Percentiles rank a stretch among this genome's conserved stretches.
Conservation (phyloP, 2,888 invertebrate species). For the Mimas tiliae region DNA sequence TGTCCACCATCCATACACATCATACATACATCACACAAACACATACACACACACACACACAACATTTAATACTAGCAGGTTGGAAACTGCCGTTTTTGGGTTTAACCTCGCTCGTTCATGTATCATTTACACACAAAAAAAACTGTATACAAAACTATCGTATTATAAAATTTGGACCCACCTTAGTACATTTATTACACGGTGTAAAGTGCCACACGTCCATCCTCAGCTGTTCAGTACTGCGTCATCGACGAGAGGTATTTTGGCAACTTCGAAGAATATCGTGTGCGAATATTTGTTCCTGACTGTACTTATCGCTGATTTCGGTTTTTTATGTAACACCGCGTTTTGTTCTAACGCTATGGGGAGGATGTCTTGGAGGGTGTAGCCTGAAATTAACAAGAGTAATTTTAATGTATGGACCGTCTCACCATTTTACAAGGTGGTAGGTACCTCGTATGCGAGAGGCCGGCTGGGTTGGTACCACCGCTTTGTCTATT, state of each 20-base stretch:
- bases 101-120: constrained; percentile 29
- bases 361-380: constrained; percentile 89
- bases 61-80: constrained; percentile 18
- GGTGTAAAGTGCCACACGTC: constrained; percentile 59
- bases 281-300: constrained; percentile 98
- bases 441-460: no score
- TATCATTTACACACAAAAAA: constrained; percentile 15
- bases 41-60: neutral
- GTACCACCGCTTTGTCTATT: no score
- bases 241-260: constrained; percentile 84
- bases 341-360: constrained; percentile 90
- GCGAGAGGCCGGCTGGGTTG: no score
- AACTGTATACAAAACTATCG: constrained; percentile 22
- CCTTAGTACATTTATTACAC: constrained; percentile 59
- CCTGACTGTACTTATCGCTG: constrained; percentile 92
- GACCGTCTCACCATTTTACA: no score
- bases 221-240: constrained; percentile 66
- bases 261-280: constrained; percentile 96
- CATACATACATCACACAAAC: constrained; percentile 9
- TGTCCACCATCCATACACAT: neutral
- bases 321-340: constrained; percentile 90
- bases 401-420: neutral
- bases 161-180: constrained; percentile 64
- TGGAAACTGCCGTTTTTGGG: constrained; percentile 2
- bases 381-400: constrained; percentile 87